These are phyloP conservation scores for Sebastes jordani DNA, from an alignment of 2,797 vertebrate species.

Conservation along the genomic window DNA sequence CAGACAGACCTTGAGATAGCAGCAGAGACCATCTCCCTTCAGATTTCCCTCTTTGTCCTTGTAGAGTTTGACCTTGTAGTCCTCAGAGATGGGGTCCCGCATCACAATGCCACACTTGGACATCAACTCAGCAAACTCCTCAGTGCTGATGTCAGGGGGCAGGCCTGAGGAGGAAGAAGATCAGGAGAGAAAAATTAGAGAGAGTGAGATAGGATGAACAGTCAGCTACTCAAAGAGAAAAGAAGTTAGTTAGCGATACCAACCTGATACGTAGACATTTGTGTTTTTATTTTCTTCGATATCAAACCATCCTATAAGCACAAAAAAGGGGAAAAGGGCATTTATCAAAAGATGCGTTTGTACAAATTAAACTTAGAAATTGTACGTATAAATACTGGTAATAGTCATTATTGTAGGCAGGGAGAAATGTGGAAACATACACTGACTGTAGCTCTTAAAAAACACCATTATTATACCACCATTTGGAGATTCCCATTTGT, in stretches of 20 bases:
- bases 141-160: constrained; percentile 91
- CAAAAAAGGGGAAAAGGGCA: background rate
- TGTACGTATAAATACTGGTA: background rate
- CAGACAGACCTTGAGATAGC: constrained; percentile 88
- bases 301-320: constrained; percentile 92
- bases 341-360: background rate
- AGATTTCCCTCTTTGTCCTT: constrained; percentile 94
- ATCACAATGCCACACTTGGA: constrained; percentile 96
- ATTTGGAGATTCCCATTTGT: background rate
- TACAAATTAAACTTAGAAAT: background rate
- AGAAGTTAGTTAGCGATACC: constrained; percentile 7
- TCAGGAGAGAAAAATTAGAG: background rate
- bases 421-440: background rate
- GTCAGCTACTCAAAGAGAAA: background rate
- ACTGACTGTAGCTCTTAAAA: background rate
- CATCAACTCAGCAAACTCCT: constrained; percentile 94
- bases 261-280: constrained; percentile 96
- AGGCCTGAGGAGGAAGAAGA: constrained; percentile 80
- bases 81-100: constrained; percentile 92
- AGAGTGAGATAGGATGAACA: background rate
- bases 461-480: background rate
- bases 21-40: constrained; percentile 96
- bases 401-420: background rate
- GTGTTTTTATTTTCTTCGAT: constrained; percentile 94
- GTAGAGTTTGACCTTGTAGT: constrained; percentile 96